These are phyloP conservation scores for Chaetura pelagica DNA, from an alignment of 2,113 vertebrate species.

Conservation along the genomic window DNA sequence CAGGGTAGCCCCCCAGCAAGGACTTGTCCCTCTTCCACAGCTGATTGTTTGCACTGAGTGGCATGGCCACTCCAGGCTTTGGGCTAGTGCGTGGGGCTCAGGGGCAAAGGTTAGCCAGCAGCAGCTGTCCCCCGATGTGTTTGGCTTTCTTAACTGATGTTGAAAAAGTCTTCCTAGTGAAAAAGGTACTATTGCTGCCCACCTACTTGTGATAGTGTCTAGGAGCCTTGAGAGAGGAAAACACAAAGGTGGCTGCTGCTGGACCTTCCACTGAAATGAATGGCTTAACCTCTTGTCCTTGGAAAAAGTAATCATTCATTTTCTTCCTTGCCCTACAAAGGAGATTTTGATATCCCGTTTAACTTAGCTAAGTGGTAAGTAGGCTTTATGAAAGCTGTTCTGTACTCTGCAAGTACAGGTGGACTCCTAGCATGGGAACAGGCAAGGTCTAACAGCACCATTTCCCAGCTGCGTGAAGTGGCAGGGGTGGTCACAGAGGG, in stretches of 20 bases:
- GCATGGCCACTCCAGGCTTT: rapidly evolving
- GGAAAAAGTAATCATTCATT: neutral
- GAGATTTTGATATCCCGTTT: neutral
- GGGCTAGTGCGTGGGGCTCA: rapidly evolving
- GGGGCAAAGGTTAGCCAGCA: neutral
- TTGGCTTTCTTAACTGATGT: neutral
- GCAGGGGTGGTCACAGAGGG: neutral
- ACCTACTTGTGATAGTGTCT: neutral
- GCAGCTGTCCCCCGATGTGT: neutral
- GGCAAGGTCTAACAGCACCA: neutral
- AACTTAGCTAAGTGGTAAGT: neutral
- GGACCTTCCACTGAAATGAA: neutral
- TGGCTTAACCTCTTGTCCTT: neutral
- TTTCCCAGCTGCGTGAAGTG: neutral
- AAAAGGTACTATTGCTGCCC: neutral
- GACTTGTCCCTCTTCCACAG: neutral
- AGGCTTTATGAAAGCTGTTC: neutral
- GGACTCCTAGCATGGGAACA: neutral
- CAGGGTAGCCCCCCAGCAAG: neutral
- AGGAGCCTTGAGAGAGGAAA: neutral
- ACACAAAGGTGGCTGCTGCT: neutral
- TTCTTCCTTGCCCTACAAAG: neutral
- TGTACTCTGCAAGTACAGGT: neutral
- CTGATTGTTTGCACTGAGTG: rapidly evolving
- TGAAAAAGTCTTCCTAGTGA: neutral